Conservation (phyloP, 2,888 invertebrate genomes). For the Antitype chi region DNA sequence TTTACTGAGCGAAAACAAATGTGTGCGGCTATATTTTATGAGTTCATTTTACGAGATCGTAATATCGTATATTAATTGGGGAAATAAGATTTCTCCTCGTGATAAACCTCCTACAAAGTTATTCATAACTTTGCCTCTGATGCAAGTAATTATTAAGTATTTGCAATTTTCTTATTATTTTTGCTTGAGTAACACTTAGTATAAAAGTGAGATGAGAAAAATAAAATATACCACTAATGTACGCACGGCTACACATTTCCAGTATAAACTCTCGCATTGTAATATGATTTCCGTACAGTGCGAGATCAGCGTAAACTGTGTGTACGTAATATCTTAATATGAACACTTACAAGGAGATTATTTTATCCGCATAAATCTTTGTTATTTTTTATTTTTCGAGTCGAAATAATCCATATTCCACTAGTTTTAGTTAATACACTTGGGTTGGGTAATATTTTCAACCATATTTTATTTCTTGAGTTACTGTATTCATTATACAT, state of each 20-base stretch:
- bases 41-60: constrained; percentile 44
- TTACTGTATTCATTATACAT: constrained; percentile 35
- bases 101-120: constrained; percentile 44
- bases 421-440: constrained; percentile 69
- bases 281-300: too few species aligned
- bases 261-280: too few species aligned
- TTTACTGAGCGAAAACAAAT: constrained; percentile 28
- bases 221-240: constrained; percentile 49
- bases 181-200: constrained; percentile 49
- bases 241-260: too few species aligned
- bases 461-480: constrained; percentile 56
- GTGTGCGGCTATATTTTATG: constrained; percentile 7
- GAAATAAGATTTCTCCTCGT: constrained; percentile 60
- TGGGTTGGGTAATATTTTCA: constrained; percentile 68
- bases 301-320: too few species aligned
- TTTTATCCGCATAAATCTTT: constrained; percentile 45
- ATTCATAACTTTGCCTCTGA: constrained; percentile 36
- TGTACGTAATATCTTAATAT: constrained; percentile 40
- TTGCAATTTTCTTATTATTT: constrained; percentile 46
- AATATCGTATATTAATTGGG: constrained; percentile 35
- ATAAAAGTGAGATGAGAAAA: constrained; percentile 60
- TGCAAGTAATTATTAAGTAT: constrained; percentile 31
- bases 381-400: constrained; percentile 63
- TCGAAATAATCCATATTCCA: constrained; percentile 67
- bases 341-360: constrained; percentile 54